phyloP scores from a whole-genome alignment of 2,113 vertebrate genomes.

The Lophius piscatorius region DNA sequence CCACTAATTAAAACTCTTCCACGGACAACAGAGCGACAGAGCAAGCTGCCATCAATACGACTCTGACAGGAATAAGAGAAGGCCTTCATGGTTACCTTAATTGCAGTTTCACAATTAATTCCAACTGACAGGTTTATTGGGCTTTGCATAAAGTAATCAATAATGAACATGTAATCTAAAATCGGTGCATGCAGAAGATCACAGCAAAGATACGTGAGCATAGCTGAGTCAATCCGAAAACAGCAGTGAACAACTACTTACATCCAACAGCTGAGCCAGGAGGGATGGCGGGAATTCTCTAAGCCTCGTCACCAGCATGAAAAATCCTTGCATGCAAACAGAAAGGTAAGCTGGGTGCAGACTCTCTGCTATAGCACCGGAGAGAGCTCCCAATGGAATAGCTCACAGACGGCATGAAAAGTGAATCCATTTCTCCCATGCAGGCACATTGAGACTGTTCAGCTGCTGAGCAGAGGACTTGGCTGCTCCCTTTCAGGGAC shows the following conservation, averaged over 20 bases:
- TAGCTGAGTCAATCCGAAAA: slow-evolving; percentile 12
- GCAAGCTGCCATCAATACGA: slow-evolving; percentile 39
- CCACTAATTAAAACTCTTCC: slow-evolving; percentile 65
- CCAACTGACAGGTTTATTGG: neutral
- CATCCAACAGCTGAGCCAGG: slow-evolving; percentile 32
- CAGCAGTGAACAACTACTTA: slow-evolving; percentile 41
- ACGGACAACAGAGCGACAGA: slow-evolving; percentile 39
- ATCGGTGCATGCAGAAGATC: neutral
- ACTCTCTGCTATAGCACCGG: slow-evolving; percentile 44
- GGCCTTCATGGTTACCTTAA: slow-evolving; percentile 15
- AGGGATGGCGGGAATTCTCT: slow-evolving; percentile 17
- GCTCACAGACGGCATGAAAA: slow-evolving; percentile 47
- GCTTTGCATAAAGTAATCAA: neutral
- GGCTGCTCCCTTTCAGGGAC: slow-evolving; percentile 42
- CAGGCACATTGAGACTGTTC: slow-evolving; percentile 58
- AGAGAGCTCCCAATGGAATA: slow-evolving; percentile 55
- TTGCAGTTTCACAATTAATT: slow-evolving; percentile 22
- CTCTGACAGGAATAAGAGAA: slow-evolving; percentile 30
- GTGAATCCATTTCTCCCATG: slow-evolving; percentile 57
- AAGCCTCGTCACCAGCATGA: slow-evolving; percentile 29
- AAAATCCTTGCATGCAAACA: slow-evolving; percentile 37
- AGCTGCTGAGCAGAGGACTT: slow-evolving; percentile 51
- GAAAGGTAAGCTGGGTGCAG: slow-evolving; percentile 39
- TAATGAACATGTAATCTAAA: neutral
- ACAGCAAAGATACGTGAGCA: neutral